Percentiles rank a stretch among this genome's conserved stretches.
Conservation (phyloP, 1,140 invertebrate species). For the Saccostrea cuccullata region DNA sequence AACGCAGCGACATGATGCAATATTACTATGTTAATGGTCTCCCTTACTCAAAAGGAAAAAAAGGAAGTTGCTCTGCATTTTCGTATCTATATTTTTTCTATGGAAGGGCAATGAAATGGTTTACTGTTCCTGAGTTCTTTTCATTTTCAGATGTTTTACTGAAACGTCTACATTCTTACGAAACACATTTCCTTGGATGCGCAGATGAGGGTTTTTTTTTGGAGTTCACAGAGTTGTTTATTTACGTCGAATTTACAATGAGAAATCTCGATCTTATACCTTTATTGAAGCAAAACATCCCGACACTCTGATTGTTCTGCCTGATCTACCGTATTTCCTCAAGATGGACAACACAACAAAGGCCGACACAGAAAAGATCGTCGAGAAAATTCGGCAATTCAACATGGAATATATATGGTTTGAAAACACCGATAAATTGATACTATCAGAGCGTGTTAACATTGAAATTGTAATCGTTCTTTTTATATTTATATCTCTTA, state of each 20-base stretch:
- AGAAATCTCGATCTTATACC: neutral
- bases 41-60: neutral
- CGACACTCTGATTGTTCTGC: neutral
- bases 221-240: neutral
- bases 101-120: neutral
- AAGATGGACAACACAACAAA: constrained; percentile 1
- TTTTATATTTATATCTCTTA: neutral
- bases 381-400: neutral
- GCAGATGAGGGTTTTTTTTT: neutral
- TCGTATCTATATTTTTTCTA: neutral
- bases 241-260: neutral
- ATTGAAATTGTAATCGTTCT: neutral
- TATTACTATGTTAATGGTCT: neutral
- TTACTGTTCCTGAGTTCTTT: neutral
- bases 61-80: neutral
- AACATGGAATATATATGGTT: neutral
- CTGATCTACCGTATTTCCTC: neutral
- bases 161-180: neutral
- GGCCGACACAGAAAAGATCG: neutral
- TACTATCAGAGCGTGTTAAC: neutral
- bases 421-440: neutral
- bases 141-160: neutral
- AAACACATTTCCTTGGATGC: neutral
- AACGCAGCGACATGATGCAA: neutral
- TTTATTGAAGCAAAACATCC: neutral